phyloP scores from a whole-genome alignment of 2,888 invertebrate genomes.

The Cataglyphis livida region DNA sequence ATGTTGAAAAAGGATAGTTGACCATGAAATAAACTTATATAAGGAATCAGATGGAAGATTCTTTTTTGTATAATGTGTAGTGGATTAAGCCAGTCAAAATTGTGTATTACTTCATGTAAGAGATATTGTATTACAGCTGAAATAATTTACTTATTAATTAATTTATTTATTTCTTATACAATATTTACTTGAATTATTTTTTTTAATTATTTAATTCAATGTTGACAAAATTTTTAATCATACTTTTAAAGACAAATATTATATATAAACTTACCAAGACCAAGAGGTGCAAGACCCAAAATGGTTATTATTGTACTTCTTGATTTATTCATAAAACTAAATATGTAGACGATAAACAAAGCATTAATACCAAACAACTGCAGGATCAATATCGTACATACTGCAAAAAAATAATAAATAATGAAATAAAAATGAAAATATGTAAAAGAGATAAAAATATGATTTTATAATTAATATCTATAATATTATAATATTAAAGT shows the following conservation, averaged over 20 bases:
- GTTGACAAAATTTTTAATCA: neutral
- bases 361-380: constrained; percentile 90
- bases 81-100: constrained; percentile 57
- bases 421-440: neutral
- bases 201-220: constrained; percentile 1
- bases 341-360: constrained; percentile 79
- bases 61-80: constrained; percentile 78
- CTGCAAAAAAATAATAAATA: constrained; percentile 64
- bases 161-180: neutral
- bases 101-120: constrained; percentile 68
- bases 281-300: constrained; percentile 76
- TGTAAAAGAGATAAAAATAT: constrained; percentile 26
- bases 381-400: constrained; percentile 89
- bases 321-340: constrained; percentile 80
- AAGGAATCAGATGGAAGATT: constrained; percentile 80
- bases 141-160: constrained; percentile 49
- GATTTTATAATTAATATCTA: constrained; percentile 7
- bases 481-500: neutral
- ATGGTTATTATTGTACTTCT: constrained; percentile 75
- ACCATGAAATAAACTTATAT: constrained; percentile 82
- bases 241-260: neutral
- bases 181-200: neutral
- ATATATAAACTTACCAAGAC: constrained; percentile 75
- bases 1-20: constrained; percentile 76
- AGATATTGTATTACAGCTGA: constrained; percentile 78